These are phyloP conservation scores for Schlechtendalia chinensis DNA, from an alignment of 1,140 invertebrate species.

Conservation along the genomic window DNA sequence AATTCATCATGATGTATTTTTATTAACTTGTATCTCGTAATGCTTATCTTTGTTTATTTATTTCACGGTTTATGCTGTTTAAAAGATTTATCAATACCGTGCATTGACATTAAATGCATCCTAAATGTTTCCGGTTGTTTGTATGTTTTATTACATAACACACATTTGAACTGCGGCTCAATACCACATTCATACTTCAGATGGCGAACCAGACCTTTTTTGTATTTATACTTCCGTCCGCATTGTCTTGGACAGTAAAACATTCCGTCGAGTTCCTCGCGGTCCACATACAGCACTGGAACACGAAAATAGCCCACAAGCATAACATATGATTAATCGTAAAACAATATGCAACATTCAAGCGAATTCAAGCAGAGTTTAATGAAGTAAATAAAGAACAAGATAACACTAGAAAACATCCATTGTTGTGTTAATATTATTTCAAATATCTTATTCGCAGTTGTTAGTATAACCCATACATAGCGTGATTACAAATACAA, in stretches of 20 bases:
- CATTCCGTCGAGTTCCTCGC: slow-evolving; percentile 7
- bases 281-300: background rate
- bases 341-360: background rate
- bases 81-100: slow-evolving; percentile 16
- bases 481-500: background rate
- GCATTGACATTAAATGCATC: slow-evolving; percentile 37
- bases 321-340: background rate
- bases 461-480: background rate
- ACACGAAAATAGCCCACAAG: background rate
- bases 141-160: slow-evolving; percentile 56
- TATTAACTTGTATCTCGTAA: too few relatives aligned
- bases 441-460: too few relatives aligned
- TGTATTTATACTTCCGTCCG: slow-evolving; percentile 50
- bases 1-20: too few relatives aligned
- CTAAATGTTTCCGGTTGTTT: slow-evolving; percentile 48
- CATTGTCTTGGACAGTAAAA: slow-evolving; percentile 50
- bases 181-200: slow-evolving; percentile 58
- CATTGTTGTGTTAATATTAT: background rate
- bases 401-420: background rate
- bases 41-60: too few relatives aligned
- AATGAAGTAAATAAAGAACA: background rate
- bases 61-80: background rate
- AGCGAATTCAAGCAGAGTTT: background rate
- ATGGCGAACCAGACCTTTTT: slow-evolving; percentile 55
- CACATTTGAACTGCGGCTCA: slow-evolving; percentile 54